Evolutionary conservation across 2,797 vertebrate species (phyloP), one percentile per base, ranked within the genome.

Genomic region (Pseudopleuronectes americanus): DNA sequence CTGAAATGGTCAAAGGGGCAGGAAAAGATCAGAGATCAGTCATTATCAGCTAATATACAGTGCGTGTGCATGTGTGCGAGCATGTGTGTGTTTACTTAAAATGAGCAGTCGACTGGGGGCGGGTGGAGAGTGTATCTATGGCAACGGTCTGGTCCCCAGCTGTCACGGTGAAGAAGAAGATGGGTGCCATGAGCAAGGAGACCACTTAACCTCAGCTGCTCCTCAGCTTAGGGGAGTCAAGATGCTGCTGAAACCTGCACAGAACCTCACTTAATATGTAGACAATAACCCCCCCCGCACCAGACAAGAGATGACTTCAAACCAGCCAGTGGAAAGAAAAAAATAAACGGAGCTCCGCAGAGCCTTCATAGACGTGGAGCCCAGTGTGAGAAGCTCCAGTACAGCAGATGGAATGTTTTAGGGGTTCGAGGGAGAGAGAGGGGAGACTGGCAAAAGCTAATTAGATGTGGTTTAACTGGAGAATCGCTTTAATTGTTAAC

Each of bases 161-260:
- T 94, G 93, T 94, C 92, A 94, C 52, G 17, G 80, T 84, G 83
- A 88, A 90, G 90, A 87, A 89, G 91, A 93, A 89, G 92, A 94
- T 92, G 91, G 92, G 92, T 93, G 90, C 91, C 89, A 91, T 79
- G 88, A 93, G 90, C 85, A 76, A 90, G 80, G 92, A 93, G 93
- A 92, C 91, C 94, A 95, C 93, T 94, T 94, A 94, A 94, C 93
- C 93, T 92, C 93, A 90, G 92, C 90, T 92, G 90, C 93, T 92
- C 93, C 89, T 91, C 91, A 94, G 92, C 90, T 95, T 94, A 95
- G 89, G 86, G 92, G 88, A 95, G 93, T 94, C 92, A 94, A 94
- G 94, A 94, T 91, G 92, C 89, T 92, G 91, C 86, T 85, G 88
- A 90, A 93, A 87, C 88, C 92, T 89, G 80, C 61, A 86, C 87